A percentile compares a stretch with the other conserved stretches of the same genome.
Conservation (phyloP, 2,113 vertebrate genomes). For the Hippolais icterina region DNA sequence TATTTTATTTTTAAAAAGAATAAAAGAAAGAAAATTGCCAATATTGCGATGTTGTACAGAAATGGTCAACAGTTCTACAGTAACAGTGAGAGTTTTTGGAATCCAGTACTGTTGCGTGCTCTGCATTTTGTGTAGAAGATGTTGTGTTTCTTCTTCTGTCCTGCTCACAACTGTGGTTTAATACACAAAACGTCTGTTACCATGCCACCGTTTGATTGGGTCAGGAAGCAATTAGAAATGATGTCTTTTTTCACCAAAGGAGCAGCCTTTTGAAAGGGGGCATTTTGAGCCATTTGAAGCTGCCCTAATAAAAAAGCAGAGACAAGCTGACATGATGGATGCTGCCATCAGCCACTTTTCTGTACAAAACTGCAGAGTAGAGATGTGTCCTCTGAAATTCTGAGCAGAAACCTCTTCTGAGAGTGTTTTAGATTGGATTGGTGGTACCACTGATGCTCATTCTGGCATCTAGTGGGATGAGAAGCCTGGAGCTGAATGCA, state of each 20-base stretch:
- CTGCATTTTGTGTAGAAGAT: not conserved
- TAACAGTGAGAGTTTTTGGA: not conserved
- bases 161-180: not conserved
- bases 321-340: not conserved
- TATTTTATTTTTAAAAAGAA: not conserved
- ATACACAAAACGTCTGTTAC: not conserved
- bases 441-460: not conserved
- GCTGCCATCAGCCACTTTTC: not conserved
- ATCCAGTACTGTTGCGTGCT: not conserved
- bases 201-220: not conserved
- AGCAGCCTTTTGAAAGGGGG: not conserved
- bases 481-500: not conserved
- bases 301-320: not conserved
- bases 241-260: not conserved
- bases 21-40: not conserved
- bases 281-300: not conserved
- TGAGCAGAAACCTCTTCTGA: not conserved
- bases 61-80: not conserved
- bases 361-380: not conserved
- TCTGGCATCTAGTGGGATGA: not conserved
- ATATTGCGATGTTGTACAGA: not conserved
- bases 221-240: not conserved
- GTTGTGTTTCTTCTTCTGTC: not conserved
- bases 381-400: not conserved
- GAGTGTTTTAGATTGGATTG: not conserved